A percentile compares a stretch with the other conserved stretches of the same genome.
These are phyloP conservation scores for Taphrorychus bicolor DNA, from an alignment of 2,888 invertebrate species.

Conservation along the genomic window DNA sequence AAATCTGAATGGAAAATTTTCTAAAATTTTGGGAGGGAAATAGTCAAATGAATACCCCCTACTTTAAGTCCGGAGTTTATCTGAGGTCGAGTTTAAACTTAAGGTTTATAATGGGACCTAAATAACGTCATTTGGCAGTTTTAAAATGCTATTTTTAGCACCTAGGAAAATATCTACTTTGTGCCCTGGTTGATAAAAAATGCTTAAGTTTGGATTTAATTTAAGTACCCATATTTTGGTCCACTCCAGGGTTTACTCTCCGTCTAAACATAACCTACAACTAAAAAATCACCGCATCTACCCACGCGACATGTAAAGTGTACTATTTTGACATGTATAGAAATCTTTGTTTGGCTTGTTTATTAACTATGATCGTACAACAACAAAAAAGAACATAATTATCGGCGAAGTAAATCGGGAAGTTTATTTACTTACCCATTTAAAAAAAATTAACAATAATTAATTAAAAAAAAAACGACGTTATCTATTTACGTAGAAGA, in stretches of 20 bases:
- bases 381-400: constrained; percentile 6
- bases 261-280: constrained; percentile 8
- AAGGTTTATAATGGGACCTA: no score
- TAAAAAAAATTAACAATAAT: constrained; percentile 19
- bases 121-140: no score
- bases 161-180: no score
- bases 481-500: constrained; percentile 50
- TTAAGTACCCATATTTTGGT: not conserved
- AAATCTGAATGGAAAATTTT: no score
- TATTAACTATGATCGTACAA: not conserved
- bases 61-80: no score
- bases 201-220: not conserved
- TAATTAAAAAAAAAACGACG: constrained; percentile 41
- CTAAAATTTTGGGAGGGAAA: no score
- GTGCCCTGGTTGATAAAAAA: no score
- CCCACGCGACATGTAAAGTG: not conserved
- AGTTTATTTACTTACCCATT: not conserved
- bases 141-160: no score
- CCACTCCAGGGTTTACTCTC: not conserved
- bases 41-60: no score
- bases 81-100: no score
- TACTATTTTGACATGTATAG: not conserved
- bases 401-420: not conserved
- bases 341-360: not conserved
- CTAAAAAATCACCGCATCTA: constrained; percentile 3